These are phyloP conservation scores for Deroptyus accipitrinus DNA, from an alignment of 2,113 vertebrate species.

Conservation along the genomic window DNA sequence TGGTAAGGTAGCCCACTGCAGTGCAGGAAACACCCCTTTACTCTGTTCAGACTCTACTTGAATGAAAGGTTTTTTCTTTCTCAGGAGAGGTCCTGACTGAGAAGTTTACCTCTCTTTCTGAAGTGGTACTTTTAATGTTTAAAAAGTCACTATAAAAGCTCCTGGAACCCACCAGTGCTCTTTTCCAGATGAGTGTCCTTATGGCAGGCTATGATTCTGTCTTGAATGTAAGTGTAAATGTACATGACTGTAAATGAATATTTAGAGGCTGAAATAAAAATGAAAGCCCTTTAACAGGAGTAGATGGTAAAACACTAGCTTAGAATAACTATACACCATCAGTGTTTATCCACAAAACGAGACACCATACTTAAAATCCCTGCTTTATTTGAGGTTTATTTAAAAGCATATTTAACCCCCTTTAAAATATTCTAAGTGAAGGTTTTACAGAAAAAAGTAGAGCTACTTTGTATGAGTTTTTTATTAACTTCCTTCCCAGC, in stretches of 20 bases:
- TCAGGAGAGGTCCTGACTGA: not conserved
- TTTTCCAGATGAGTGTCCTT: not conserved
- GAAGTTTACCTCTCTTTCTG: not conserved
- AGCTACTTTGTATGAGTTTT: not conserved
- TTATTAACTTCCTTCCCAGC: not conserved
- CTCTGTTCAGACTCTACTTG: not conserved
- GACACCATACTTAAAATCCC: not conserved
- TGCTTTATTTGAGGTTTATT: not conserved
- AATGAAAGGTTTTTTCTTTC: not conserved
- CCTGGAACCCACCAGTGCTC: not conserved
- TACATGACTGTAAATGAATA: not conserved
- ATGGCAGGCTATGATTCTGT: not conserved
- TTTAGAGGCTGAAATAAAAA: not conserved
- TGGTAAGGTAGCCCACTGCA: not conserved
- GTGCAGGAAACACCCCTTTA: accelerated
- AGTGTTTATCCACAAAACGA: not conserved
- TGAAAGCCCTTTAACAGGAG: not conserved
- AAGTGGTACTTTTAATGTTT: not conserved
- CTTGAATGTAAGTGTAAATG: not conserved
- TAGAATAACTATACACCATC: not conserved
- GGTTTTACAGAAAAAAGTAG: not conserved
- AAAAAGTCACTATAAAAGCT: not conserved
- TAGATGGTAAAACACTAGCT: not conserved
- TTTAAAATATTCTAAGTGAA: not conserved
- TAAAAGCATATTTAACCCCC: not conserved